These are phyloP conservation scores for Brachyistius frenatus DNA, from an alignment of 2,113 vertebrate species.

Conservation along the genomic window DNA sequence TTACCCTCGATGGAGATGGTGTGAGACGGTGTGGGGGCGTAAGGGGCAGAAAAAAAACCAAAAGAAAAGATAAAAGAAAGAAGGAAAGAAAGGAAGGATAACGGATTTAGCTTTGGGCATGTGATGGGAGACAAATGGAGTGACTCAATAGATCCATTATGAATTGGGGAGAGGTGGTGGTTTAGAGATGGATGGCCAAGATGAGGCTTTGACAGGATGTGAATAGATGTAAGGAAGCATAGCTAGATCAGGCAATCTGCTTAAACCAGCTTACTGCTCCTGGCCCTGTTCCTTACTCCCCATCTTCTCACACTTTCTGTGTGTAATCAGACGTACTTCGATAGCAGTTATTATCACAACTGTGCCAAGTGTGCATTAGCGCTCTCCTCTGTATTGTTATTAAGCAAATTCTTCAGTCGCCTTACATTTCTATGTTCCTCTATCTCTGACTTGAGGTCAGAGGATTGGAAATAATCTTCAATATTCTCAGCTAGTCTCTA, in stretches of 20 bases:
- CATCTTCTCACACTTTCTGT: slow-evolving; percentile 52
- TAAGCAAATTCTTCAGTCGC: slow-evolving; percentile 38
- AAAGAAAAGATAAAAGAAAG: slow-evolving; percentile 20
- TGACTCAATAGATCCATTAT: slow-evolving; percentile 77
- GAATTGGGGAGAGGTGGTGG: slow-evolving; percentile 40
- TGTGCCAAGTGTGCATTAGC: slow-evolving; percentile 63
- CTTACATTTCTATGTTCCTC: slow-evolving; percentile 28
- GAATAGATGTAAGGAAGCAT: slow-evolving; percentile 70
- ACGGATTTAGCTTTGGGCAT: slow-evolving; percentile 73
- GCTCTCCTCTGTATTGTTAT: slow-evolving; percentile 46
- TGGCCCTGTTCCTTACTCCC: slow-evolving; percentile 53
- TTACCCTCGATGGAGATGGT: slow-evolving; percentile 68
- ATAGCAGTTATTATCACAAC: slow-evolving; percentile 53
- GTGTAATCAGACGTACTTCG: slow-evolving; percentile 59
- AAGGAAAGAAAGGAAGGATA: slow-evolving; percentile 48
- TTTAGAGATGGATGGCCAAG: slow-evolving; percentile 58
- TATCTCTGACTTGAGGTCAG: slow-evolving; percentile 39
- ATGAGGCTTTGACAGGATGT: slow-evolving; percentile 65
- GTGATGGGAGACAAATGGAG: slow-evolving; percentile 74
- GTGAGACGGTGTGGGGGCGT: slow-evolving; percentile 57
- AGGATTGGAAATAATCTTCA: slow-evolving; percentile 45
- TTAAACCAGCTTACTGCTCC: slow-evolving; percentile 68
- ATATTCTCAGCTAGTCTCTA: slow-evolving; percentile 15
- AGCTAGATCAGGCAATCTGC: slow-evolving; percentile 66
- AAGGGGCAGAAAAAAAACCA: slow-evolving; percentile 33